Evolutionary conservation across 2,797 vertebrate genomes (phyloP).

Genomic region (Nannoperca australis): DNA sequence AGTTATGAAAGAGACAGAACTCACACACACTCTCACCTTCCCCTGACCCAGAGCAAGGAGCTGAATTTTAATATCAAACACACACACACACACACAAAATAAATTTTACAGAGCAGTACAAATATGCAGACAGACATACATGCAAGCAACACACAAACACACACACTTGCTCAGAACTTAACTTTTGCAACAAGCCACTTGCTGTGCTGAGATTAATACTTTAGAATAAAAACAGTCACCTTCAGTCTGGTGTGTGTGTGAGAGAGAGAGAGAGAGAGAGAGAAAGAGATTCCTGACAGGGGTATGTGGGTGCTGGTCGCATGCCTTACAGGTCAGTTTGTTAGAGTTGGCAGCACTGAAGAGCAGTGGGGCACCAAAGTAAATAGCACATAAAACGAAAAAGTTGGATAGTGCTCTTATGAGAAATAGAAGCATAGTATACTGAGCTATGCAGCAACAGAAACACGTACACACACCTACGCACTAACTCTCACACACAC

Average conservation of each 20-base stretch:
- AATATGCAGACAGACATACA: background rate
- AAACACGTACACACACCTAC: slow-evolving; percentile 34
- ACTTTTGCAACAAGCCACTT: slow-evolving; percentile 6
- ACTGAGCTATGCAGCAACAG: slow-evolving; percentile 26
- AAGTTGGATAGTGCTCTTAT: slow-evolving; percentile 56
- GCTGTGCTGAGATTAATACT: slow-evolving; percentile 40
- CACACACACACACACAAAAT: background rate
- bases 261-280: background rate
- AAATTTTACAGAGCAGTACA: background rate
- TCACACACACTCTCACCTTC: slow-evolving; percentile 29
- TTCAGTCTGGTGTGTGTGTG: slow-evolving; percentile 47
- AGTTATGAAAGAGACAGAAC: slow-evolving; percentile 30
- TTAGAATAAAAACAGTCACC: slow-evolving; percentile 59
- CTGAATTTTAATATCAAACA: slow-evolving; percentile 35
- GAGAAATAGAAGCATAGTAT: slow-evolving; percentile 62
- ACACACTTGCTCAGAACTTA: background rate
- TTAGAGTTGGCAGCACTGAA: slow-evolving; percentile 68
- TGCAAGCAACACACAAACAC: background rate
- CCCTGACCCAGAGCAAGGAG: slow-evolving; percentile 23
- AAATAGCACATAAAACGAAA: slow-evolving; percentile 60
- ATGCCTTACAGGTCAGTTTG: slow-evolving; percentile 59
- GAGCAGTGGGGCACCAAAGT: slow-evolving; percentile 39
- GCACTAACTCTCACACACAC: background rate
- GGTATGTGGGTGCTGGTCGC: slow-evolving; percentile 49
- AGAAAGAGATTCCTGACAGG: slow-evolving; percentile 45